phyloP scores from a whole-genome alignment of 2,113 vertebrate species.

The Columba janthina region DNA sequence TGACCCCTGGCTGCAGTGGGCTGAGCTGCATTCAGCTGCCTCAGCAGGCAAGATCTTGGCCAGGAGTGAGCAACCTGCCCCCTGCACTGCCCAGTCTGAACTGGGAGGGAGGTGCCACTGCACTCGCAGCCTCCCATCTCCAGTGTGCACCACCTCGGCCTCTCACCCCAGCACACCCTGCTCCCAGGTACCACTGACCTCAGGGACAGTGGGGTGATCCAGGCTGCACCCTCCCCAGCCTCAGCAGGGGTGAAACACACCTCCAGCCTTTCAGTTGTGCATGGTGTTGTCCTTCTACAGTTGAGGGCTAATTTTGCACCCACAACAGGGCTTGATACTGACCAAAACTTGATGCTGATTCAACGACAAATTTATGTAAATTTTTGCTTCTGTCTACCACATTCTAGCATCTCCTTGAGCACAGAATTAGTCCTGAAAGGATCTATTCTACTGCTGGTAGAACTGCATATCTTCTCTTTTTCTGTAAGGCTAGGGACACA shows the following conservation, averaged over 20 bases:
- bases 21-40: neutral
- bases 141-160: rapidly evolving
- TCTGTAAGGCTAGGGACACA: neutral
- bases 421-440: neutral
- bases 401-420: neutral
- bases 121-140: rapidly evolving
- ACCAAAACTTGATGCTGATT: neutral
- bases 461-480: neutral
- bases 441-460: neutral
- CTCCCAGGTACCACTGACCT: rapidly evolving
- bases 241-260: rapidly evolving
- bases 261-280: neutral
- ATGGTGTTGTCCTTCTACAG: rapidly evolving
- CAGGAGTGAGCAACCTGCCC: neutral
- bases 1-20: neutral
- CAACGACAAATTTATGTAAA: neutral
- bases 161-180: rapidly evolving
- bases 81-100: neutral
- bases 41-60: neutral
- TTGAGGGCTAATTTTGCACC: neutral
- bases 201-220: rapidly evolving
- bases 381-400: neutral
- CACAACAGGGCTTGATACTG: neutral
- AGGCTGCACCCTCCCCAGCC: neutral
- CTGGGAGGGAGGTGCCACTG: too few species aligned